Evolutionary conservation across 1,140 invertebrate genomes (phyloP), one percentile per base, ranked within the genome.

Genomic region (Camponotus vicinus): DNA sequence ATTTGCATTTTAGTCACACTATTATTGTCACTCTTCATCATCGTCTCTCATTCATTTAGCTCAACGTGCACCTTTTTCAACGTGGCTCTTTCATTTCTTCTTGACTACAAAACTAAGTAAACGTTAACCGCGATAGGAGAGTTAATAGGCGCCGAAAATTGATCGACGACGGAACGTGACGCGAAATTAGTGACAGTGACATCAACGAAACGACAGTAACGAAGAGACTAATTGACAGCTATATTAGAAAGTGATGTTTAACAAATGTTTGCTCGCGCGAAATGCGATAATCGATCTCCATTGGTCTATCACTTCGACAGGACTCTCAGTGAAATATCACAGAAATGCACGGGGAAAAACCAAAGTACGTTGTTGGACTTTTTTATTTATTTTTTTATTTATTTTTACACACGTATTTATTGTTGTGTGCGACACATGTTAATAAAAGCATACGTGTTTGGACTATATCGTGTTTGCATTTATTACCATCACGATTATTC

Each of bases 361-460:
- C 88, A 86, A 89, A 89, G 87, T 86, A 83, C 8, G 55, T 80
- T 86, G 76, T 86, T 86, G n/a, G 76, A 49, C 32, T 85, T 70
- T 69, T 69, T 86, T 87, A 76, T 85, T 85, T 85, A 69, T 87
- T 83, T 61, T 64, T 66, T 69, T 78, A n/a, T 75, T 88, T n/a
- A n/a, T 87, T 89, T 89, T 73, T 89, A 86, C 67, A 76, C 64
- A 75, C 71, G 15, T 82, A 88, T 89, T 89, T 89, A 89, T 89
- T 89, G 71, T 88, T 88, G 64, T 75, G 32, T 80, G 32, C 78
- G 49, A 55, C 76, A 78, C 57, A 57, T 61, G 75, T 86, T 88
- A 88, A 89, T 89, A 89, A 85, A 52, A 77, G 13, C 45, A 69
- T 70, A 64, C 59, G 64, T 83, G 27, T 71, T 83, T 83, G 69